Percentiles rank a stretch among this genome's conserved stretches.
phyloP scores from a whole-genome alignment of 2,113 vertebrate genomes.

The Albula goreensis region DNA sequence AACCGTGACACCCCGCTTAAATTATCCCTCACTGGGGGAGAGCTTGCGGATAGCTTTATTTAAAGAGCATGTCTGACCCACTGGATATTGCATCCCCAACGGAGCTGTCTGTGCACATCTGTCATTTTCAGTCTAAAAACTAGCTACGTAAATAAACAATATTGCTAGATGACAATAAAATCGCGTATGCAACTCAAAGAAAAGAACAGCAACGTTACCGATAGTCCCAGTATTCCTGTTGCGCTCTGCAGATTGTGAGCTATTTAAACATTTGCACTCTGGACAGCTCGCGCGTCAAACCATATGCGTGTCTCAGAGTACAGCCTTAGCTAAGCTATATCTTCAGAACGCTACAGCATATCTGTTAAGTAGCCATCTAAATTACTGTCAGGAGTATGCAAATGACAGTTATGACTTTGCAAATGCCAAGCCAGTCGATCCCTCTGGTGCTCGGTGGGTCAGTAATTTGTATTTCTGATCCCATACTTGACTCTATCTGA shows the following conservation, averaged over 20 bases:
- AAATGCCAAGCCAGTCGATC: neutral
- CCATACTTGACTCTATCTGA: neutral
- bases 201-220: neutral
- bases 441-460: neutral
- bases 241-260: neutral
- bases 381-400: neutral
- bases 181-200: neutral
- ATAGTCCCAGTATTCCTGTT: neutral
- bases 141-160: neutral
- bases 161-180: neutral
- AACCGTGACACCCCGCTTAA: slow-evolving; percentile 3
- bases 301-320: neutral
- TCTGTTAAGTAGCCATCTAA: neutral
- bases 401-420: neutral
- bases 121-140: neutral
- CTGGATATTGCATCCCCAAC: neutral
- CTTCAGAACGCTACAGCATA: neutral
- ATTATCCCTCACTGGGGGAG: neutral
- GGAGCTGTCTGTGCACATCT: neutral
- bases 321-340: neutral
- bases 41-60: neutral
- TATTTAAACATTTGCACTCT: neutral
- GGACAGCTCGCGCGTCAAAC: neutral
- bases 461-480: neutral
- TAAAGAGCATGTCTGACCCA: neutral